Conservation (phyloP, 2,113 vertebrate species). For the Bungarus multicinctus region DNA sequence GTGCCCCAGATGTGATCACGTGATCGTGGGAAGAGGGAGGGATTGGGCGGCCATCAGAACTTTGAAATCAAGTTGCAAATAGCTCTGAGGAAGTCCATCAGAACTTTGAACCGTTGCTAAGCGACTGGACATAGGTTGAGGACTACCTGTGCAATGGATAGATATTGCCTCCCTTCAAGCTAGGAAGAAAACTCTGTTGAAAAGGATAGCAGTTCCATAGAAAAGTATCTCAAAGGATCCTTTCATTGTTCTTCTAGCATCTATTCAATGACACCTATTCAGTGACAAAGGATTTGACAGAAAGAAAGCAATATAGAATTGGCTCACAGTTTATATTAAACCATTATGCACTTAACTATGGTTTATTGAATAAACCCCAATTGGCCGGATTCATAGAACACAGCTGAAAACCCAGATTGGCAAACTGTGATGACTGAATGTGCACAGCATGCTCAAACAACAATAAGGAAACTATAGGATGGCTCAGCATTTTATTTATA, state of each 20-base stretch:
- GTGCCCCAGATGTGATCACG: too few relatives aligned
- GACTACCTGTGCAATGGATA: background rate
- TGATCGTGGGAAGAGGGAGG: too few relatives aligned
- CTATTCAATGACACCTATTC: background rate
- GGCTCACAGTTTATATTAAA: background rate
- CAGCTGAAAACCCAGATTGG: background rate
- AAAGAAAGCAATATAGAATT: background rate
- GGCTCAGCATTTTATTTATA: background rate
- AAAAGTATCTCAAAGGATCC: background rate
- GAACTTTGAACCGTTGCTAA: too few relatives aligned
- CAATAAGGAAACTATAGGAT: background rate
- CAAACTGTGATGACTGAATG: background rate
- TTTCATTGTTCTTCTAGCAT: background rate
- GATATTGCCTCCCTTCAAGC: too few relatives aligned
- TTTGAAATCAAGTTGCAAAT: too few relatives aligned
- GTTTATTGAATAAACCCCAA: background rate
- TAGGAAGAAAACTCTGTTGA: background rate
- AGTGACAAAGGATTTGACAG: background rate
- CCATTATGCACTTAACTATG: background rate
- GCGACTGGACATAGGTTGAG: too few relatives aligned
- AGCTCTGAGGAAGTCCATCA: too few relatives aligned
- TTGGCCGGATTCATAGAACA: background rate
- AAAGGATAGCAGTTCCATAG: background rate
- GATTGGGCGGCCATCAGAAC: too few relatives aligned
- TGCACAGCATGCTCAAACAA: background rate